A percentile compares a stretch with the other conserved stretches of the same genome.
Conservation (phyloP, 2,888 invertebrate species). For the Tinea semifulvella region DNA sequence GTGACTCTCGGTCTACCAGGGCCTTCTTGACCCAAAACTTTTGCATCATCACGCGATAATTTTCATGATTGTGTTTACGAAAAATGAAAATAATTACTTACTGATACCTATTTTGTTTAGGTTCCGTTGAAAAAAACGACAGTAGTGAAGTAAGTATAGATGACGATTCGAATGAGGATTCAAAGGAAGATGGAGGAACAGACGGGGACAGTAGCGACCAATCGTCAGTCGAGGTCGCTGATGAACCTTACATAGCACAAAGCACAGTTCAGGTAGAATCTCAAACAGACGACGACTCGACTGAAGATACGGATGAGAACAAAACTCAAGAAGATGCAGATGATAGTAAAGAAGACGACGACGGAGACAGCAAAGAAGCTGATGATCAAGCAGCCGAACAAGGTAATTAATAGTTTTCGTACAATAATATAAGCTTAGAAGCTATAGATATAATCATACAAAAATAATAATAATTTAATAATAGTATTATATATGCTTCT, state of each 20-base stretch:
- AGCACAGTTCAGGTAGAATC: conserved; percentile 54
- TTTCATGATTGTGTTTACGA: too few relatives aligned
- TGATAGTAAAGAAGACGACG: conserved; percentile 39
- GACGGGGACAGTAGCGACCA: conserved; percentile 27
- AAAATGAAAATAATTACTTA: too few relatives aligned
- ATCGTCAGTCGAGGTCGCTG: conserved; percentile 54
- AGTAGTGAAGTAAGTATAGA: conserved; percentile 59
- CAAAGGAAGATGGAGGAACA: conserved; percentile 44
- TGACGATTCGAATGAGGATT: conserved; percentile 50
- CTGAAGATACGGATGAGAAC: conserved; percentile 37
- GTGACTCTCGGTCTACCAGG: too few relatives aligned
- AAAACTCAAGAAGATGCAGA: conserved; percentile 39
- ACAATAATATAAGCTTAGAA: not conserved
- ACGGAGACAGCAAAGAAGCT: conserved; percentile 47
- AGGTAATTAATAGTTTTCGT: conserved; percentile 31
- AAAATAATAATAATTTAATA: too few relatives aligned
- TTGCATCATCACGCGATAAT: too few relatives aligned
- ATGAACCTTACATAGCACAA: conserved; percentile 56
- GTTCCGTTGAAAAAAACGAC: conserved; percentile 58
- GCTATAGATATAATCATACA: not conserved
- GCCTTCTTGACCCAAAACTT: too few relatives aligned
- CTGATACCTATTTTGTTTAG: too few relatives aligned
- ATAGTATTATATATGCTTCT: too few relatives aligned
- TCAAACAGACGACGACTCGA: conserved; percentile 40
- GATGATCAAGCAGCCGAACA: conserved; percentile 54